phyloP scores from a whole-genome alignment of 2,113 vertebrate species.

The Ophiodon elongatus region DNA sequence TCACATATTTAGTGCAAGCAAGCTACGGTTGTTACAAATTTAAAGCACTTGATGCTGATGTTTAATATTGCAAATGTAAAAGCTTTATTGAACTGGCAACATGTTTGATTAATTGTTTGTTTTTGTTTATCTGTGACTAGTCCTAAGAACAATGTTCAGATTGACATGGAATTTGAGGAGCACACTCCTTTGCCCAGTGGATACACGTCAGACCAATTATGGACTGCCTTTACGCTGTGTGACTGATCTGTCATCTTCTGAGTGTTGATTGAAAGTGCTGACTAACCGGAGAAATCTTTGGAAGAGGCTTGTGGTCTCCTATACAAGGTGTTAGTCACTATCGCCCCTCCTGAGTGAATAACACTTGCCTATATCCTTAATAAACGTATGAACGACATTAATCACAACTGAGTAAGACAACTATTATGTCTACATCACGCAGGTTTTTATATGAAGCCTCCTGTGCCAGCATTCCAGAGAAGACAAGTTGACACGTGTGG shows the following conservation, averaged over 20 bases:
- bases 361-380: background rate
- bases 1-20: no score
- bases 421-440: background rate
- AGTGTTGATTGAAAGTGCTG: background rate
- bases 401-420: background rate
- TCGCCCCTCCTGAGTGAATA: conserved; percentile 4
- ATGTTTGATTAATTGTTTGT: background rate
- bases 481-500: conserved; percentile 53
- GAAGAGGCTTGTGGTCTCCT: background rate
- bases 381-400: background rate
- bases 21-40: no score
- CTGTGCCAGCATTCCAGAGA: conserved; percentile 40
- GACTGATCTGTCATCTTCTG: background rate
- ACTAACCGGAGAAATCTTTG: background rate
- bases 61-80: no score
- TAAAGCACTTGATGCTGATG: no score
- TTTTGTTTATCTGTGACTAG: background rate
- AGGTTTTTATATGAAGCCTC: background rate
- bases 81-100: background rate
- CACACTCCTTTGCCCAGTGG: background rate
- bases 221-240: background rate
- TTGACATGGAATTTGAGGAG: background rate
- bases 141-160: background rate
- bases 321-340: background rate
- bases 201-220: background rate